Conservation (phyloP, 2,888 invertebrate species). For the Octonoba sinensis region DNA sequence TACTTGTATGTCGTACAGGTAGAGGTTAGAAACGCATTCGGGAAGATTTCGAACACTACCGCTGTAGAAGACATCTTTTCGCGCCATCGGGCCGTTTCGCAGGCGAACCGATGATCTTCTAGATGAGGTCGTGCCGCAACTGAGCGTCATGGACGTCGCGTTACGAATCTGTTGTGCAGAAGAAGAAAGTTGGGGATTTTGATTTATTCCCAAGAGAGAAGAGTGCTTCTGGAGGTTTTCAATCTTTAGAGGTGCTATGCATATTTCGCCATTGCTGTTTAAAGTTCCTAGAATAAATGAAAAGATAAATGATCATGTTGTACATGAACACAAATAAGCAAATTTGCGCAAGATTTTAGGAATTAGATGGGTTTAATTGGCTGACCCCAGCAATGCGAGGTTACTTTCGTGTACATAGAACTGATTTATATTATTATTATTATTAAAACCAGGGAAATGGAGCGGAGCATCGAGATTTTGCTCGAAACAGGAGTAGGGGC, state of each 20-base stretch:
- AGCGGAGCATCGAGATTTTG: too few relatives aligned
- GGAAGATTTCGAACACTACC: conserved; percentile 78
- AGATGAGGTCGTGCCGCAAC: conserved; percentile 45
- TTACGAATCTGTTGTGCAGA: conserved; percentile 29
- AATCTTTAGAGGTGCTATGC: conserved; percentile 20
- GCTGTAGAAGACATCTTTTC: conserved; percentile 90
- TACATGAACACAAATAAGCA: too few relatives aligned
- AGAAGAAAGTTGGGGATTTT: conserved; percentile 21
- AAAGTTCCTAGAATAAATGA: conserved; percentile 38
- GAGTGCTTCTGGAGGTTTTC: conserved; percentile 36
- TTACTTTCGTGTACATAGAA: too few relatives aligned
- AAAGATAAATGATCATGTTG: not conserved
- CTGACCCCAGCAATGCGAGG: too few relatives aligned
- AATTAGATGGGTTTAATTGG: too few relatives aligned
- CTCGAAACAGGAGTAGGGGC: too few relatives aligned
- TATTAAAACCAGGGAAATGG: too few relatives aligned
- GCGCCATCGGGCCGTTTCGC: conserved; percentile 81
- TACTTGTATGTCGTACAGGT: conserved; percentile 26
- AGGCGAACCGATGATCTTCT: conserved; percentile 34
- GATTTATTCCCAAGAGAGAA: conserved; percentile 40
- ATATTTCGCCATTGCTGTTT: conserved; percentile 47
- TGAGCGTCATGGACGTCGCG: conserved; percentile 46
- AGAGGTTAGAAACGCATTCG: conserved; percentile 70
- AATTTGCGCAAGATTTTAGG: too few relatives aligned
- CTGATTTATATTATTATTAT: too few relatives aligned